Evolutionary conservation across 2,888 invertebrate genomes (phyloP), one percentile per base, ranked within the genome.

Genomic region (Catonia carolina): DNA sequence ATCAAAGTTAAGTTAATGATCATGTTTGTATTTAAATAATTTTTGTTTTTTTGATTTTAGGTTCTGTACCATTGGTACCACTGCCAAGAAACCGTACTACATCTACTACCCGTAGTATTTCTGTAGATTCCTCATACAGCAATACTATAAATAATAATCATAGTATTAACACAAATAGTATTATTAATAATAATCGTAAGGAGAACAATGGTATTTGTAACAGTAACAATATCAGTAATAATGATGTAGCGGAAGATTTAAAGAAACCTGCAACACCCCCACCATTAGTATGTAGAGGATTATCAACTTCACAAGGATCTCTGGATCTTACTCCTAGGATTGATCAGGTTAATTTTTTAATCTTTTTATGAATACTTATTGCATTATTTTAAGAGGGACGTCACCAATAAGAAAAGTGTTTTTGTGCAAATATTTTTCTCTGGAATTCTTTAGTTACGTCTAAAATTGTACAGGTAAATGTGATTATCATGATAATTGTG

Each of bases 261-360:
- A 48, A 48, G 1, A 47, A 55, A 22, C 4, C 35, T 20, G 17
- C 42, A 20, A 18, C 42, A 2, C 42, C 42, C 4, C 42, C 42
- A 22, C 42, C 42, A 3, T 18, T 22, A 12, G 20, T 42, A 42
- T 42, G 18, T 18, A 18, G 42, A 42, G 42, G 42, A 3, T 15
- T 51, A 37, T 51, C 51, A 17, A 37, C 36, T 14, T 51, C 31
- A 6, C 56, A 52, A 15, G 45, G 53, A 15, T 59, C 59, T 2
- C 53, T 59, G 8, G 59, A 59, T 45, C 51, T 59, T 2, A 50
- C 48, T 7, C 59, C 59, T 3, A 49, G 56, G 20, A 41, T 59
- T 17, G 56, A 59, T 36, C 59, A 59, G 59, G 59, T 59, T 20
- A 18, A 17, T 42, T 4, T 14, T 12, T 4, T 17, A 14, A 31